Evolutionary conservation across 1,140 invertebrate species (phyloP).

Genomic region (Pantala flavescens): DNA sequence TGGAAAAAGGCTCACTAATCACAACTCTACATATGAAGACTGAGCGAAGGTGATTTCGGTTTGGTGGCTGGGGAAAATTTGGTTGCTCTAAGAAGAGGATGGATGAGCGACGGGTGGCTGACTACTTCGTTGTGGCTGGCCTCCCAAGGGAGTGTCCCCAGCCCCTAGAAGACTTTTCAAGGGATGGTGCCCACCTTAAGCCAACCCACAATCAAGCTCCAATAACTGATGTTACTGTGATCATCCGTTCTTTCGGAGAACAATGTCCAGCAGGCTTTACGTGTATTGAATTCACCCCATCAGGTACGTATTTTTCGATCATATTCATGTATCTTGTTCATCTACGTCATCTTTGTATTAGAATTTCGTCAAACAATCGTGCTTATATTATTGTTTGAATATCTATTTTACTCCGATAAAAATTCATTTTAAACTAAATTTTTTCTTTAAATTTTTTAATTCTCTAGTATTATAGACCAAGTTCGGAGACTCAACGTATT

Average conservation of each 20-base stretch:
- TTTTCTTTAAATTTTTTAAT: no score
- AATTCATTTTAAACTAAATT: no score
- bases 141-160: conserved; percentile 66
- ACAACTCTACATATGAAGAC: not conserved
- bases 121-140: conserved; percentile 97
- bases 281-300: conserved; percentile 75
- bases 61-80: conserved; percentile 8
- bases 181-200: conserved; percentile 68
- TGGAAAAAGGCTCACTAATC: conserved; percentile 1
- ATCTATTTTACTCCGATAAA: no score
- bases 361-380: no score
- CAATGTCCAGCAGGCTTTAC: conserved; percentile 67
- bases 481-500: no score
- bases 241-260: conserved; percentile 84
- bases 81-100: conserved; percentile 33
- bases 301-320: conserved; percentile 34
- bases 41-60: conserved; percentile 4
- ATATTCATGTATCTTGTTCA: not conserved
- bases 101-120: conserved; percentile 72
- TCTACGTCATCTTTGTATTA: not conserved
- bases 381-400: no score
- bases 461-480: no score
- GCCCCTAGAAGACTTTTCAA: conserved; percentile 68
- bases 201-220: conserved; percentile 62
- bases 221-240: conserved; percentile 87